Base-by-base conservation (phyloP, 2,113 vertebrate genomes). In the Catharus fuscescens region DNA sequence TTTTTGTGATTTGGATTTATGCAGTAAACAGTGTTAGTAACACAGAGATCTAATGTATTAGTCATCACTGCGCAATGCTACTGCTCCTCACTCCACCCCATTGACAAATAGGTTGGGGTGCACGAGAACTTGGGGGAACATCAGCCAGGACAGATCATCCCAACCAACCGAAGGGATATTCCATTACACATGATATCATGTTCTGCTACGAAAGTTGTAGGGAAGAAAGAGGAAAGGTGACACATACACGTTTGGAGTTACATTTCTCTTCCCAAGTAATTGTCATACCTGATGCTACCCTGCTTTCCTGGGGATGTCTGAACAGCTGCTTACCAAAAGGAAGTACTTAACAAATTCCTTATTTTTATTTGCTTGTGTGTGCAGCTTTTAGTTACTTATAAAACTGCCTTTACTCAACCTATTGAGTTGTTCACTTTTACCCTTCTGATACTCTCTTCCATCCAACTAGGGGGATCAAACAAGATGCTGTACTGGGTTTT, bases 401-500 rank as follows among this genome's bases (percentile, higher is more conserved):
- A 53, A 83, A 53, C 13, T 53, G 9, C 19, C 10, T 57, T 76
- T 85, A 32, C 12, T 62, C 29, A 74, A 19, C 3, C 9, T 34
- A 16, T 0, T 0, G 5, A 5, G 12, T 54, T 78, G 77, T 57
- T 69, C 25, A 21, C 23, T 64, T 69, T 54, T 69, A 56, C 14
- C 0, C 4, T 65, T 65, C 42, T 48, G 42, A 61, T 62, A 6
- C 13, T 59, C 28, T 66, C 4, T 18, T 38, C 14, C 8, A 24
- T 26, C 18, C 11, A 8, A 1, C 5, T 20, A 12, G 1, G 6
- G 4, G 5, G 2, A 59, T 38, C 1, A 2, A 77, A 50, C 11
- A 60, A 70, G 26, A 38, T 47, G 36, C 4, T 65, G 0, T 29
- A 7, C 8, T 64, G 19, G 14, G 3, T 18, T 56, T 81, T 61